phyloP scores from a whole-genome alignment of 2,113 vertebrate genomes.

The Prolemur simus region DNA sequence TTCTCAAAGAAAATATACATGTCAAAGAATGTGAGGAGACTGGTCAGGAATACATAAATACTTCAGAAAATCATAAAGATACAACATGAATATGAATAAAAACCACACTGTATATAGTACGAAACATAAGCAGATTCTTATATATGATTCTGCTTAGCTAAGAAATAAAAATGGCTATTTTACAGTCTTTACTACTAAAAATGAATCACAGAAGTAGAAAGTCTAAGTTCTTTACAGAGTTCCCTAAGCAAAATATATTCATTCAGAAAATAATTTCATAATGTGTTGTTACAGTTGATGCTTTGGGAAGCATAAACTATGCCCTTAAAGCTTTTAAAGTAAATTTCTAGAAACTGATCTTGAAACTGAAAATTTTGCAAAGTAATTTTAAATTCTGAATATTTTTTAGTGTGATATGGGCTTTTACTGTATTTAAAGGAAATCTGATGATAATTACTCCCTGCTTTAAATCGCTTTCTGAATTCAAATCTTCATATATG shows the following conservation, averaged over 20 bases:
- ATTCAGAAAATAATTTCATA: slow-evolving; percentile 25
- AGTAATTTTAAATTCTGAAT: background rate
- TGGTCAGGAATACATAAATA: background rate
- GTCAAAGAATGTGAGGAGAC: background rate
- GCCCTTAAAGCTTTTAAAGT: slow-evolving; percentile 6
- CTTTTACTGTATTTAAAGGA: slow-evolving; percentile 35
- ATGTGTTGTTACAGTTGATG: background rate
- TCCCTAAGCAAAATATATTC: slow-evolving; percentile 35
- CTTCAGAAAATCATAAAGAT: slow-evolving; percentile 2
- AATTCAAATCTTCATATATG: slow-evolving; percentile 2
- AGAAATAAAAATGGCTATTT: background rate
- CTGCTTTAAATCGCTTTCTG: background rate
- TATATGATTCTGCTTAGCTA: background rate
- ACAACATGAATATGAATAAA: background rate
- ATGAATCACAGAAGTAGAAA: background rate
- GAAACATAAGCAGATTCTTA: background rate
- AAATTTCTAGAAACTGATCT: slow-evolving; percentile 17
- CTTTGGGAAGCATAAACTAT: background rate
- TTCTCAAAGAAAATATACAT: background rate
- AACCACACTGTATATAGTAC: background rate
- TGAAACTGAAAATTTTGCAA: slow-evolving; percentile 28
- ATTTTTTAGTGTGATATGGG: background rate
- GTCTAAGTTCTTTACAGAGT: background rate
- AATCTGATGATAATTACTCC: background rate
- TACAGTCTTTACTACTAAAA: background rate